Base-by-base conservation (phyloP, 2,113 vertebrate genomes). In the Brienomyrus brachyistius region DNA sequence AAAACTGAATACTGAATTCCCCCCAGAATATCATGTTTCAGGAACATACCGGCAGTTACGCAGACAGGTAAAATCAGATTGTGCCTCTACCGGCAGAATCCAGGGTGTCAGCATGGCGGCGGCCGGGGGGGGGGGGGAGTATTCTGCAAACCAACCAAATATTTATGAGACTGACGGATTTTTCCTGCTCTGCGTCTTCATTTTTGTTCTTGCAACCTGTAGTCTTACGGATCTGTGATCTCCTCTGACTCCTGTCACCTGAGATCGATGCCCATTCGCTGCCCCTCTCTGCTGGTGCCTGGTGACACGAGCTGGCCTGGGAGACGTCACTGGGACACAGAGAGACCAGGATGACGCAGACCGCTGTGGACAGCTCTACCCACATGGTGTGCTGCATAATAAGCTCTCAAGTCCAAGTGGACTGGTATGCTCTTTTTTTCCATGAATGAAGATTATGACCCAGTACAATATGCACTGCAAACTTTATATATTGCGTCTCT, bases 61-160 rank as follows among this genome's bases (percentile, higher is more conserved):
- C 85, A 52, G 51, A n/a, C 50, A 87, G 85, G 85, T 87, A 87
- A 56, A 54, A 56, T 54, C 51, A n/a, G 50, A 52, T 80, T 87
- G 27, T n/a, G 51, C 11, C 27, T 54, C 31, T 87, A 40, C 13
- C 8, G 7, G n/a, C 15, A 31, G 85, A 54, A 87, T 54, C 51
- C n/a, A 21, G 50, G 27, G 11, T 9, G 50, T 47, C 27, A 47
- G 48, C 27, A 8, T 2, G 3, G 48, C 15, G 2, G 50, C n/a
- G n/a, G n/a, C n/a, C n/a, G n/a, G 40, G 40, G 40, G 40, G 40
- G 40, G 40, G 40, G 5, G 11, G 48, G 6, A 40, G 23, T 84
- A n/a, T 48, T 48, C 47, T 51, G 45, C n/a, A 52, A 86, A 52
- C 50, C 51, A 35, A 40, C 31, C 5, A 40, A 54, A 50, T 54